A percentile compares a stretch with the other conserved stretches of the same genome.
phyloP scores from a whole-genome alignment of 2,888 invertebrate species.

The Petrophora chlorosata region DNA sequence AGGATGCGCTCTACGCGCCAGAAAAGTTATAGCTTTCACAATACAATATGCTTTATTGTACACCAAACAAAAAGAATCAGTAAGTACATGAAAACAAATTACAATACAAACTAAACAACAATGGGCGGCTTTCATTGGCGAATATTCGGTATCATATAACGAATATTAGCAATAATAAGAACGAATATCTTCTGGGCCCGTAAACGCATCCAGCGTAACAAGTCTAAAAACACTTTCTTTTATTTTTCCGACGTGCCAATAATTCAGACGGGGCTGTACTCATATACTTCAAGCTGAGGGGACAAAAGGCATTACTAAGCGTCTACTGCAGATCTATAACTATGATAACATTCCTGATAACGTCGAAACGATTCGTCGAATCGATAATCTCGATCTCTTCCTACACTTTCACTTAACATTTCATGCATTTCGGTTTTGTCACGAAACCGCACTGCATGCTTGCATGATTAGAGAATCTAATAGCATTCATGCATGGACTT shows the following conservation, averaged over 20 bases:
- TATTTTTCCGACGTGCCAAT: conserved; percentile 2
- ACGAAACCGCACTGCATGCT: conserved; percentile 19
- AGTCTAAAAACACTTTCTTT: too few relatives aligned
- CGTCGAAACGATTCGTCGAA: conserved; percentile 2
- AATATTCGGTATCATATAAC: too few relatives aligned
- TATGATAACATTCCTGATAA: conserved; percentile 3
- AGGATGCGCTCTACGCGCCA: too few relatives aligned
- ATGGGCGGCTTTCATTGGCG: too few relatives aligned
- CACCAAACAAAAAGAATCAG: too few relatives aligned
- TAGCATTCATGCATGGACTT: conserved; percentile 24
- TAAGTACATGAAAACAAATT: too few relatives aligned
- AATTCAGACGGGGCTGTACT: conserved; percentile 2
- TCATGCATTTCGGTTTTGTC: conserved; percentile 24
- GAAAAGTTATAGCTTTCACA: too few relatives aligned
- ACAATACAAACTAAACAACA: too few relatives aligned
- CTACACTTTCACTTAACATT: conserved; percentile 22
- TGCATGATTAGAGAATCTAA: conserved; percentile 23
- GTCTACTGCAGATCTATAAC: conserved; percentile 3
- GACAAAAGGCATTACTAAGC: conserved; percentile 16
- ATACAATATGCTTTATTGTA: too few relatives aligned
- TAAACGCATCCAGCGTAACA: too few relatives aligned
- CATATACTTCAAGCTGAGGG: conserved; percentile 2
- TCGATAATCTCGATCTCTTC: conserved; percentile 7
- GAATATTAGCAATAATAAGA: too few relatives aligned
- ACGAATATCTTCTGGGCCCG: too few relatives aligned